phyloP scores from a whole-genome alignment of 2,113 vertebrate species.

The Nannospalax galili region DNA sequence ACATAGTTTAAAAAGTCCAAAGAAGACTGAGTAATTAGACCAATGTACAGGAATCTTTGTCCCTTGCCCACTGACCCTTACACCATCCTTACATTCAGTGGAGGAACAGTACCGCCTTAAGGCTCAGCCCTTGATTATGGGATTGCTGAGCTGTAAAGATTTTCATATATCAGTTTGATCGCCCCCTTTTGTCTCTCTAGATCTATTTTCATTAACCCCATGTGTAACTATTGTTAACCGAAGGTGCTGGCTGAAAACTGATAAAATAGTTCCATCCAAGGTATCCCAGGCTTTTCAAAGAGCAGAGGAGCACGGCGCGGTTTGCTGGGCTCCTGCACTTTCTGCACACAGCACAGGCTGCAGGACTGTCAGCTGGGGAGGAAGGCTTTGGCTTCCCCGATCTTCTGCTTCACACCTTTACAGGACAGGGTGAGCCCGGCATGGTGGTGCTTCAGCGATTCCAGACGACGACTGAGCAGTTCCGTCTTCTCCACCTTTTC shows the following conservation, averaged over 20 bases:
- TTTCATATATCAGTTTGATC: background rate
- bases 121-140: background rate
- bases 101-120: background rate
- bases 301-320: background rate
- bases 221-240: background rate
- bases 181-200: background rate
- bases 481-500: slow-evolving; percentile 80
- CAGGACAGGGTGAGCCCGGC: slow-evolving; percentile 78
- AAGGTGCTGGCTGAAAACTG: background rate
- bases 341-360: rapidly evolving
- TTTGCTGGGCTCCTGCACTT: rapidly evolving
- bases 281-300: background rate
- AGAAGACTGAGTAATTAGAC: background rate
- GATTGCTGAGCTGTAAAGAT: background rate
- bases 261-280: background rate
- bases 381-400: slow-evolving; percentile 74
- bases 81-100: background rate
- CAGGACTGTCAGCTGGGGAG: slow-evolving; percentile 1
- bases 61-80: background rate
- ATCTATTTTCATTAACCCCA: background rate
- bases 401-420: slow-evolving; percentile 81
- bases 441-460: slow-evolving; percentile 81
- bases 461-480: slow-evolving; percentile 80
- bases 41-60: background rate
- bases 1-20: background rate